A percentile compares a stretch with the other conserved stretches of the same genome.
Conservation (phyloP, 2,113 vertebrate genomes). For the Tamias sibiricus region DNA sequence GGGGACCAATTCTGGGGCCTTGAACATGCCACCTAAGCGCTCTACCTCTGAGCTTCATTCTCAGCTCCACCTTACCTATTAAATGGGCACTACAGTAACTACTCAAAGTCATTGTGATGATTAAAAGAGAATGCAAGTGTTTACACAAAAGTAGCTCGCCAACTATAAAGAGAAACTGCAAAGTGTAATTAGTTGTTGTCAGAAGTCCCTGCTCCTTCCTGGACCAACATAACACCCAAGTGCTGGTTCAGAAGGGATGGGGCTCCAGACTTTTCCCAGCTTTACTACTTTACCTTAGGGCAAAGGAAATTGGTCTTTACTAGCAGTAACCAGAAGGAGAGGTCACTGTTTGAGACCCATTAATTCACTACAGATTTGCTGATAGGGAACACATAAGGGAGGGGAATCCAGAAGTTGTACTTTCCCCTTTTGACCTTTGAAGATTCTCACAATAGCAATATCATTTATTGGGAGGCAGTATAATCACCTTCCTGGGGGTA, state of each 20-base stretch:
- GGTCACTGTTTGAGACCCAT: background rate
- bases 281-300: background rate
- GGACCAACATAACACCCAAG: background rate
- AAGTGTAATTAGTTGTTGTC: background rate
- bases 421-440: slow-evolving; percentile 16
- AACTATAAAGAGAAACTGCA: background rate
- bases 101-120: background rate
- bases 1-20: background rate
- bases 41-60: background rate
- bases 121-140: background rate
- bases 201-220: background rate
- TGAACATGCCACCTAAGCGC: background rate
- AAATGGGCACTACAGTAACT: background rate
- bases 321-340: slow-evolving; percentile 29
- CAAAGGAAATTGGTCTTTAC: slow-evolving; percentile 2
- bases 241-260: background rate
- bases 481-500: background rate
- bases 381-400: background rate
- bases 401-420: background rate
- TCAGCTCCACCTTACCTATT: background rate
- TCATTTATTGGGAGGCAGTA: background rate
- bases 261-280: background rate
- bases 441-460: background rate
- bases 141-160: background rate
- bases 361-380: background rate